phyloP scores from a whole-genome alignment of 2,797 vertebrate species.

The Leptatherina wallacei region DNA sequence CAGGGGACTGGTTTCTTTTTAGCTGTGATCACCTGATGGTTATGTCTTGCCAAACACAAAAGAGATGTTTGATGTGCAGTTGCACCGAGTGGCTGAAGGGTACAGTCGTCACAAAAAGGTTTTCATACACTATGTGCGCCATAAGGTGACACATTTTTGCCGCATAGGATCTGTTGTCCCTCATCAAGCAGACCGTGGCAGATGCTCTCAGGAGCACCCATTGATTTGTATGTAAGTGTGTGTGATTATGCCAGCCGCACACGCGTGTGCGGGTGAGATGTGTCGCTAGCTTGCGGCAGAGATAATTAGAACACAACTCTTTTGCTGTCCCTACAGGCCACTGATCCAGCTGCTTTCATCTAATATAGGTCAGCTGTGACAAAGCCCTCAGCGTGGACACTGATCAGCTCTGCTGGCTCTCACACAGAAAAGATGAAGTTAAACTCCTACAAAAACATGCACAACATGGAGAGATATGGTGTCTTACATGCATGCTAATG shows the following conservation, averaged over 20 bases:
- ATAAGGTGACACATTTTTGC: conserved; percentile 30
- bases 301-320: conserved; percentile 84
- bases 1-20: conserved; percentile 34
- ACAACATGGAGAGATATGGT: not conserved
- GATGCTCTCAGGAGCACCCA: conserved; percentile 62
- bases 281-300: conserved; percentile 74
- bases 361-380: conserved; percentile 84
- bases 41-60: conserved; percentile 14
- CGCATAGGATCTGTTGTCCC: conserved; percentile 45
- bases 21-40: conserved; percentile 38
- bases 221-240: conserved; percentile 63
- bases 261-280: conserved; percentile 41
- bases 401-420: conserved; percentile 63
- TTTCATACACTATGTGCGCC: conserved; percentile 55
- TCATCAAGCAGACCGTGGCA: conserved; percentile 60
- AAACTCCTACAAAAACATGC: conserved; percentile 19
- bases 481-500: not conserved
- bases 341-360: conserved; percentile 82
- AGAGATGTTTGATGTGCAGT: conserved; percentile 17
- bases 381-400: conserved; percentile 77
- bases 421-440: conserved; percentile 43
- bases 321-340: conserved; percentile 79
- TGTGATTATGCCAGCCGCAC: not conserved
- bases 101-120: conserved; percentile 25
- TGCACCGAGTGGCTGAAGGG: conserved; percentile 7